Conservation (phyloP, 2,888 invertebrate species). For the Philaethria dido region DNA sequence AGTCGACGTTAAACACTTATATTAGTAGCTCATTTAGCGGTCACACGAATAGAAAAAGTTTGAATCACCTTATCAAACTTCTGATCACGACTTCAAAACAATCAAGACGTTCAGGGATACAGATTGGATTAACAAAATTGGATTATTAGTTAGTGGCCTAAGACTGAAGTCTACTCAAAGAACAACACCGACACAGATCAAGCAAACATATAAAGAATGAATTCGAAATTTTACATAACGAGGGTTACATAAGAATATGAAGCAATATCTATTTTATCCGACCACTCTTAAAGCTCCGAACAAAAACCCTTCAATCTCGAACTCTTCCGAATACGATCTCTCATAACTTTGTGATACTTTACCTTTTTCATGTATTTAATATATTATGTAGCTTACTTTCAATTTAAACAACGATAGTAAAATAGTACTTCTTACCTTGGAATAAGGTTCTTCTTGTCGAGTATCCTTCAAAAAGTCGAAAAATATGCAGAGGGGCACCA, state of each 20-base stretch:
- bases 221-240: constrained; percentile 22
- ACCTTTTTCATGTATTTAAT: constrained; percentile 38
- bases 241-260: constrained; percentile 34
- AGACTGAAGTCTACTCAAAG: constrained; percentile 50
- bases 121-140: constrained; percentile 60
- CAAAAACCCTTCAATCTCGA: constrained; percentile 54
- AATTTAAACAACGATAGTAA: constrained; percentile 9
- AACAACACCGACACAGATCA: constrained; percentile 3
- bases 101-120: constrained; percentile 67
- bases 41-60: constrained; percentile 49
- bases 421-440: constrained; percentile 79
- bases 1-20: constrained; percentile 19
- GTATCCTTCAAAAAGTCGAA: constrained; percentile 90
- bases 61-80: constrained; percentile 57
- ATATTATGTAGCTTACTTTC: constrained; percentile 21
- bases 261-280: constrained; percentile 48
- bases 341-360: constrained; percentile 54
- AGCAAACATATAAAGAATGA: constrained; percentile 22
- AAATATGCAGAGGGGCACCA: constrained; percentile 93
- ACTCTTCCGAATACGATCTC: constrained; percentile 53
- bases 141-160: constrained; percentile 49
- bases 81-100: constrained; percentile 70
- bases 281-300: constrained; percentile 52
- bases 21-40: constrained; percentile 27
- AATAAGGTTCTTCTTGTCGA: constrained; percentile 75